phyloP scores from a whole-genome alignment of 2,113 vertebrate genomes.

The Prochilodus magdalenae region DNA sequence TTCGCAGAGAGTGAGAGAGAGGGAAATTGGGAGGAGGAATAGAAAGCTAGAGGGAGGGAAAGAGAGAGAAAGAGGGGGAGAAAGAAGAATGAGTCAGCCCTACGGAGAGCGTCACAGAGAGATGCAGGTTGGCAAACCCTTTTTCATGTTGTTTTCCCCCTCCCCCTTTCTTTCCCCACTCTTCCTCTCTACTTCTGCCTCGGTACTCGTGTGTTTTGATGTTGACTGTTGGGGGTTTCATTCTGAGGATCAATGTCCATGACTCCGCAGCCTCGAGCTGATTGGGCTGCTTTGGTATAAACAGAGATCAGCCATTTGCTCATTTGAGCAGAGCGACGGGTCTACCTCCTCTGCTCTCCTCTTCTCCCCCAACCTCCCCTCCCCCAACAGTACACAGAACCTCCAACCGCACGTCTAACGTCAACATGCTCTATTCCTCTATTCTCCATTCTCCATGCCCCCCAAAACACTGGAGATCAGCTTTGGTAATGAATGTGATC shows the following conservation, averaged over 20 bases:
- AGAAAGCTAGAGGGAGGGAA: constrained; percentile 20
- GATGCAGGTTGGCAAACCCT: constrained; percentile 63
- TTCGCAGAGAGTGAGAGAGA: constrained; percentile 23
- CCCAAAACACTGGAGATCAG: neutral
- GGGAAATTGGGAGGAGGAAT: neutral
- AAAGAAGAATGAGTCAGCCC: constrained; percentile 71
- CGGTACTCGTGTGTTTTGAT: neutral
- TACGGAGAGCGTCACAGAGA: constrained; percentile 63
- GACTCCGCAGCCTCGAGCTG: constrained; percentile 43
- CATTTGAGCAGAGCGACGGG: neutral
- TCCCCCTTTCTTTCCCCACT: neutral
- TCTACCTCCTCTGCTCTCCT: neutral
- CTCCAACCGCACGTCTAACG: neutral
- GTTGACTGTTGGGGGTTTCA: neutral
- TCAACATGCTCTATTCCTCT: neutral
- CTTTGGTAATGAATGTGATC: neutral
- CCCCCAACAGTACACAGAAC: neutral
- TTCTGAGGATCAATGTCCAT: constrained; percentile 50
- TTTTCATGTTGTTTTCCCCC: constrained; percentile 32
- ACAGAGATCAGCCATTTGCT: constrained; percentile 32
- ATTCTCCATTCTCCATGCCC: neutral
- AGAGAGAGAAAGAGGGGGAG: constrained; percentile 24
- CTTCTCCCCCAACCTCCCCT: neutral
- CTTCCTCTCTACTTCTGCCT: neutral
- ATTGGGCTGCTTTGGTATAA: constrained; percentile 40